A percentile compares a stretch with the other conserved stretches of the same genome.
phyloP scores from a whole-genome alignment of 2,888 invertebrate species.

The Diploptera punctata region DNA sequence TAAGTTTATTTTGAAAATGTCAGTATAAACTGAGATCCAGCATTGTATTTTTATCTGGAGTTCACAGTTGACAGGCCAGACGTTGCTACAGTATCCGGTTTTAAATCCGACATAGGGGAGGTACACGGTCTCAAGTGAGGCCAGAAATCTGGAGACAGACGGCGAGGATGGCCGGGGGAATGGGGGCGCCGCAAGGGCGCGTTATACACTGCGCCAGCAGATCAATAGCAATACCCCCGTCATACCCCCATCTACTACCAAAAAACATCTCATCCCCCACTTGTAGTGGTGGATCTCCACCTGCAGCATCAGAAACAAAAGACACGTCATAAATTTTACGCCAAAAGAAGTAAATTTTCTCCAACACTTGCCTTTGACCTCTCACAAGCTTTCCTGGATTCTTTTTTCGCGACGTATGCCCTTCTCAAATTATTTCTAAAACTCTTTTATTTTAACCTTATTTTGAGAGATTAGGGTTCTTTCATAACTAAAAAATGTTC shows the following conservation, averaged over 20 bases:
- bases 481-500: no score
- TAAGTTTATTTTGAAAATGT: background rate
- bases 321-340: no score
- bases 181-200: constrained; percentile 11
- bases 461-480: no score
- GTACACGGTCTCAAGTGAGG: constrained; percentile 1
- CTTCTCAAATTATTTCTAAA: no score
- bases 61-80: background rate
- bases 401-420: no score
- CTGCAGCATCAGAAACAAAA: no score
- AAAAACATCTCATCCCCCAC: constrained; percentile 3
- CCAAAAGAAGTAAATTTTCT: no score
- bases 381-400: no score
- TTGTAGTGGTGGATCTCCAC: background rate
- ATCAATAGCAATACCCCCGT: constrained; percentile 8
- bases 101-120: background rate
- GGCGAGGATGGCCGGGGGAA: background rate
- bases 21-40: background rate
- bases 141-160: constrained; percentile 8
- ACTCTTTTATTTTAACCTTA: no score
- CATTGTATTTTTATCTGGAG: background rate
- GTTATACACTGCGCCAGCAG: no score
- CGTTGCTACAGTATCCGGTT: background rate
- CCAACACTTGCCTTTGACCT: no score
- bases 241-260: background rate